Evolutionary conservation across 2,888 invertebrate species (phyloP).

Genomic region (Rhimphoctona megacephalus): DNA sequence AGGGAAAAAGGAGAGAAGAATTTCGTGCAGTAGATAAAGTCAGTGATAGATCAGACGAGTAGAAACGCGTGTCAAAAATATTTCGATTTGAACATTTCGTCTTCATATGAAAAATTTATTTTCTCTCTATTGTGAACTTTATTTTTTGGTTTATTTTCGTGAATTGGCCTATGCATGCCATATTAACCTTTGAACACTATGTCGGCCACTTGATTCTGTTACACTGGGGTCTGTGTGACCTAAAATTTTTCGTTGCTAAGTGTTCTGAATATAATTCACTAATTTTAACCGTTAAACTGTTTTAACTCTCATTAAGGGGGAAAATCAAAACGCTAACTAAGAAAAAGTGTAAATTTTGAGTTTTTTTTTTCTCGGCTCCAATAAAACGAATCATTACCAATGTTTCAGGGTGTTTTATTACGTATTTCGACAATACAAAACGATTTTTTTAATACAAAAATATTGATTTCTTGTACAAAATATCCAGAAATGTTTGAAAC

Average conservation of each 20-base stretch:
- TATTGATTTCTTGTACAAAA: no score
- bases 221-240: not conserved
- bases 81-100: not conserved
- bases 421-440: no score
- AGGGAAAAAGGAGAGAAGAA: not conserved
- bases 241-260: not conserved
- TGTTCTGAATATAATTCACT: not conserved
- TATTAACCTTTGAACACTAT: not conserved
- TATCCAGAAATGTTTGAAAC: no score
- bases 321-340: no score
- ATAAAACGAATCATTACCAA: no score
- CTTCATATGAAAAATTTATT: not conserved
- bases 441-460: no score
- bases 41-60: conserved; percentile 5
- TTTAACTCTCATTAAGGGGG: no score
- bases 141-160: not conserved
- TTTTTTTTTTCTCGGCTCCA: no score
- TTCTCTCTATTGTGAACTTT: not conserved
- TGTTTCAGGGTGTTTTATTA: no score
- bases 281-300: no score
- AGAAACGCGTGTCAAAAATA: conserved; percentile 3
- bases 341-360: no score
- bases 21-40: not conserved
- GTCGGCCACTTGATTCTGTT: not conserved
- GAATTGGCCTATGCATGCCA: not conserved